Evolutionary conservation across 2,113 vertebrate genomes (phyloP).

Genomic region (Lasiurus cinereus): DNA sequence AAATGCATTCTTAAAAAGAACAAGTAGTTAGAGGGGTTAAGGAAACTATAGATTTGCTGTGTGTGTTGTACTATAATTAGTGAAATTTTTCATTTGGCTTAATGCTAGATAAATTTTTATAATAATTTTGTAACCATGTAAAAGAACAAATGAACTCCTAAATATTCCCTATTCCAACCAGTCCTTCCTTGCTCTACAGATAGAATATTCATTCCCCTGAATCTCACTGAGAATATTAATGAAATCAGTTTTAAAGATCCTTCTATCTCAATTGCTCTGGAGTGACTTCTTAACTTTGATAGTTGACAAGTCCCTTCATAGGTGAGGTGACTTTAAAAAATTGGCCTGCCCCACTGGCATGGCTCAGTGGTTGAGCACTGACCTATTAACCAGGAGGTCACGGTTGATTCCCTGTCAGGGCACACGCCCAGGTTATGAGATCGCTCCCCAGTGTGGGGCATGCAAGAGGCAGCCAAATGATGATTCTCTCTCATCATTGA

Average conservation of each 20-base stretch:
- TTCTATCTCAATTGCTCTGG: neutral
- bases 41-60: too few relatives aligned
- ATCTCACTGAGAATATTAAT: neutral
- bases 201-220: neutral
- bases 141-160: neutral
- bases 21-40: too few relatives aligned
- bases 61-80: neutral
- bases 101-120: neutral
- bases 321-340: neutral
- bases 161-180: neutral
- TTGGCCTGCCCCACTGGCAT: neutral
- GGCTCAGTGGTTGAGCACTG: too few relatives aligned
- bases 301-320: neutral
- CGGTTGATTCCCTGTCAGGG: too few relatives aligned
- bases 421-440: too few relatives aligned
- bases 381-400: too few relatives aligned
- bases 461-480: too few relatives aligned
- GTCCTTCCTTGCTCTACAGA: neutral
- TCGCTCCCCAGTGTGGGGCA: too few relatives aligned
- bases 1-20: too few relatives aligned
- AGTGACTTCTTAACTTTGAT: neutral
- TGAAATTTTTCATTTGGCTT: constrained; percentile 26
- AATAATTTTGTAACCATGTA: neutral
- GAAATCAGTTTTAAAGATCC: neutral
- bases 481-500: too few relatives aligned